Conservation (phyloP, 1,140 invertebrate species). For the Pseudomyrmex dendroicus region DNA sequence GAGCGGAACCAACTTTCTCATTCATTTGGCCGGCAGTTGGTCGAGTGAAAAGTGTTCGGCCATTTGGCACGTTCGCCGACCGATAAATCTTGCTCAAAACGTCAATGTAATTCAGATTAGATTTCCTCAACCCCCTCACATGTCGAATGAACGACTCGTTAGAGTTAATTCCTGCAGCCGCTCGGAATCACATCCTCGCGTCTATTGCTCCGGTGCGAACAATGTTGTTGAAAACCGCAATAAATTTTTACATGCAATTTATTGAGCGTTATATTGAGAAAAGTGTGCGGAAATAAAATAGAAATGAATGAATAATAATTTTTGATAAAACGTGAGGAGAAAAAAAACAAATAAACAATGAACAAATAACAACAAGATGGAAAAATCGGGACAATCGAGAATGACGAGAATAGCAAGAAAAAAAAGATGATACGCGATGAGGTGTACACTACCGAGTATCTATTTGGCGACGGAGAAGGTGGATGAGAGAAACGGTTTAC, state of each 20-base stretch:
- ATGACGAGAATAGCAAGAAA: constrained; percentile 34
- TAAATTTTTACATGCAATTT: too few relatives aligned
- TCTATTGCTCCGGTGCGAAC: too few relatives aligned
- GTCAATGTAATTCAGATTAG: constrained; percentile 48
- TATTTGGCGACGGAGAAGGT: constrained; percentile 78
- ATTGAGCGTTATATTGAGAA: neutral
- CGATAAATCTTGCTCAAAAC: constrained; percentile 45
- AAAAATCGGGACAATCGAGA: neutral
- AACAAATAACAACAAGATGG: constrained; percentile 27
- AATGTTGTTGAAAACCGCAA: too few relatives aligned
- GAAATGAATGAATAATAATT: neutral
- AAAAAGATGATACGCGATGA: constrained; percentile 35
- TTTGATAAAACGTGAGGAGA: too few relatives aligned
- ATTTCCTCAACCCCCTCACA: constrained; percentile 8
- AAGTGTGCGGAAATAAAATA: neutral
- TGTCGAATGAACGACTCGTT: constrained; percentile 7
- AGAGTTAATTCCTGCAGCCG: constrained; percentile 11
- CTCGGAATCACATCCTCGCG: too few relatives aligned
- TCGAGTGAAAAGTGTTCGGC: constrained; percentile 27
- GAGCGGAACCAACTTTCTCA: neutral
- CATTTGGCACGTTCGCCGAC: constrained; percentile 25
- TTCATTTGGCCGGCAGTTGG: neutral
- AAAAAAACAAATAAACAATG: neutral
- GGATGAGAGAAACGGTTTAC: constrained; percentile 80
- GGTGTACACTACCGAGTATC: constrained; percentile 73